Conservation (phyloP, 2,113 vertebrate species). For the Ceyx margarethae region DNA sequence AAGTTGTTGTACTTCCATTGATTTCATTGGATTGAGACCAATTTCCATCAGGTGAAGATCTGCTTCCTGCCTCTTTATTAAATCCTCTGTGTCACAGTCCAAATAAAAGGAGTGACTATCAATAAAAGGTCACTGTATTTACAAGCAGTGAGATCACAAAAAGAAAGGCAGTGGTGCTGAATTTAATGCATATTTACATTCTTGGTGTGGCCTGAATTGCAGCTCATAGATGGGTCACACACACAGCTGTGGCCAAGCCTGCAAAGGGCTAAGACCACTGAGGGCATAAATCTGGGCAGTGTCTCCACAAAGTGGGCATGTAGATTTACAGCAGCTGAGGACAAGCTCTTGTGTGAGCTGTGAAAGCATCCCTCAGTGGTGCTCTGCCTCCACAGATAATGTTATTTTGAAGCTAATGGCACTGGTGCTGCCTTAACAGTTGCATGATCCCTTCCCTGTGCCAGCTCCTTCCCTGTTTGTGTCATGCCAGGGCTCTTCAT, state of each 20-base stretch:
- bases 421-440: neutral
- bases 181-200: neutral
- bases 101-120: neutral
- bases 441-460: neutral
- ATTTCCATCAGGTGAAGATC: neutral
- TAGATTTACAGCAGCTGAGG: neutral
- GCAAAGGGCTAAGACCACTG: neutral
- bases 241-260: neutral
- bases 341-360: neutral
- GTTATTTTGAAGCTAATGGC: neutral
- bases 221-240: neutral
- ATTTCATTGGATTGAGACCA: neutral
- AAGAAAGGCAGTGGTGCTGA: neutral
- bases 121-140: neutral
- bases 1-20: neutral
- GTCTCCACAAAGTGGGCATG: neutral
- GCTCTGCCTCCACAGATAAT: constrained; percentile 5
- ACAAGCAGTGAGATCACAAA: neutral
- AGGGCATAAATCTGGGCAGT: neutral
- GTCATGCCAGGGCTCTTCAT: neutral
- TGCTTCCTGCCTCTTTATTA: neutral
- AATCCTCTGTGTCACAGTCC: neutral
- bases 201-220: neutral
- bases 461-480: neutral
- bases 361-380: neutral